These are phyloP conservation scores for Rhopalosiphum nymphaeae DNA, from an alignment of 2,888 invertebrate genomes.

Conservation along the genomic window DNA sequence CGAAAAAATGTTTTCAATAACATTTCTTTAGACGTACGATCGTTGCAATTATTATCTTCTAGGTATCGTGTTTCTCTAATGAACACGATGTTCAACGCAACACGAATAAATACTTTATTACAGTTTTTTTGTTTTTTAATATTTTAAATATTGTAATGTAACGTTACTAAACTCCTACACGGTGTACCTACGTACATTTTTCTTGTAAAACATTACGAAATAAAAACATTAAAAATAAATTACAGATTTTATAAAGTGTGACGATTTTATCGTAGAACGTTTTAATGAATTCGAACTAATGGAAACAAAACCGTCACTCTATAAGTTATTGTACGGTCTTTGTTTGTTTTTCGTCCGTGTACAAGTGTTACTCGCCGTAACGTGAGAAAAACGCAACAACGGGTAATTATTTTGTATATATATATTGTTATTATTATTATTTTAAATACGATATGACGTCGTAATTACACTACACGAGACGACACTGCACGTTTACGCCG, in stretches of 20 bases:
- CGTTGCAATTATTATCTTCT: constrained; percentile 8
- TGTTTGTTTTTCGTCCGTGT: constrained; percentile 50
- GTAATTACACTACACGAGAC: constrained; percentile 44
- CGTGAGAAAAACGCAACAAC: constrained; percentile 55
- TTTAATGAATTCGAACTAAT: constrained; percentile 44
- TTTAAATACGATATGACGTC: constrained; percentile 51
- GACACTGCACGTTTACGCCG: neutral
- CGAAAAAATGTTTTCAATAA: constrained; percentile 20
- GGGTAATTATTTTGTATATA: constrained; percentile 45
- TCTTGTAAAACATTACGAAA: neutral
- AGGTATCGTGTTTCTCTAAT: constrained; percentile 30
- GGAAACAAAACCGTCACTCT: constrained; percentile 31
- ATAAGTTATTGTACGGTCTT: neutral
- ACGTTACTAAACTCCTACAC: neutral
- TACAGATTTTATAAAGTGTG: constrained; percentile 44
- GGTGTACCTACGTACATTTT: neutral
- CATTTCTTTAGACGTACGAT: neutral
- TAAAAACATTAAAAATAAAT: constrained; percentile 23
- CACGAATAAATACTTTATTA: neutral
- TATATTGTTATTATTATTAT: neutral
- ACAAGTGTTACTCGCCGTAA: neutral
- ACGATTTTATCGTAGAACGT: constrained; percentile 39
- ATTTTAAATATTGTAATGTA: neutral
- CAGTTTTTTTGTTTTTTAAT: neutral
- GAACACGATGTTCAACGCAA: neutral